A percentile compares a stretch with the other conserved stretches of the same genome.
Conservation (phyloP, 2,888 invertebrate species). For the Lepidochrysops patricia region DNA sequence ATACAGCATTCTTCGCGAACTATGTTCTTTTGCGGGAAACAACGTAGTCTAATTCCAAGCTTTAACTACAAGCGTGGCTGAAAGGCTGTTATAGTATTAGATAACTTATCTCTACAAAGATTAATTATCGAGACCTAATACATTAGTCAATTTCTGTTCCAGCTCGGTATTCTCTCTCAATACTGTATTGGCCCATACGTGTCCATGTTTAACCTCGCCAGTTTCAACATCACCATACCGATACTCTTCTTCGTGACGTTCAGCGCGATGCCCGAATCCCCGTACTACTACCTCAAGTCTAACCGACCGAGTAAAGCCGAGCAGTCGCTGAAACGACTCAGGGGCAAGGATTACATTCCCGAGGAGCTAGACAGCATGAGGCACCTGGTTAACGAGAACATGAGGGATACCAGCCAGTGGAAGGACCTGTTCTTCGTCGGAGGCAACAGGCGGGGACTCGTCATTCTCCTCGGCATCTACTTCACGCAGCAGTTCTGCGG, state of each 20-base stretch:
- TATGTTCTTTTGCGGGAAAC: too few relatives aligned
- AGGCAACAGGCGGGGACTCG: constrained; percentile 72
- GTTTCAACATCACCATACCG: constrained; percentile 72
- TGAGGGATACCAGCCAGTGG: constrained; percentile 65
- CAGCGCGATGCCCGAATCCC: constrained; percentile 79
- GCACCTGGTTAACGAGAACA: constrained; percentile 66
- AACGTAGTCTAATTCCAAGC: too few relatives aligned
- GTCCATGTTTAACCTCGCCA: constrained; percentile 70
- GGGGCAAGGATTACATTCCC: constrained; percentile 70
- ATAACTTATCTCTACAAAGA: background rate
- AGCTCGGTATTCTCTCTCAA: constrained; percentile 75
- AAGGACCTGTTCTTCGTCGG: constrained; percentile 58
- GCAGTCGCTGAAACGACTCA: constrained; percentile 68
- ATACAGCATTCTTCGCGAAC: too few relatives aligned
- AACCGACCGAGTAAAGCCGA: constrained; percentile 70
- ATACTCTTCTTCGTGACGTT: constrained; percentile 72
- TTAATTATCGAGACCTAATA: too few relatives aligned
- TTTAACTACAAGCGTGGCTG: too few relatives aligned
- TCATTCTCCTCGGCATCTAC: constrained; percentile 76
- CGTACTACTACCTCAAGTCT: constrained; percentile 71
- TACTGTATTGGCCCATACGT: constrained; percentile 76
- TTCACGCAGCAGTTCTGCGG: constrained; percentile 77
- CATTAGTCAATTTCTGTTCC: constrained; percentile 34
- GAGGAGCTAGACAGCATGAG: constrained; percentile 73
- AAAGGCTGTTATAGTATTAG: too few relatives aligned